Evolutionary conservation across 2,113 vertebrate species (phyloP), one percentile per base, ranked within the genome.

Genomic region (Ptilorrhoa leucosticta): DNA sequence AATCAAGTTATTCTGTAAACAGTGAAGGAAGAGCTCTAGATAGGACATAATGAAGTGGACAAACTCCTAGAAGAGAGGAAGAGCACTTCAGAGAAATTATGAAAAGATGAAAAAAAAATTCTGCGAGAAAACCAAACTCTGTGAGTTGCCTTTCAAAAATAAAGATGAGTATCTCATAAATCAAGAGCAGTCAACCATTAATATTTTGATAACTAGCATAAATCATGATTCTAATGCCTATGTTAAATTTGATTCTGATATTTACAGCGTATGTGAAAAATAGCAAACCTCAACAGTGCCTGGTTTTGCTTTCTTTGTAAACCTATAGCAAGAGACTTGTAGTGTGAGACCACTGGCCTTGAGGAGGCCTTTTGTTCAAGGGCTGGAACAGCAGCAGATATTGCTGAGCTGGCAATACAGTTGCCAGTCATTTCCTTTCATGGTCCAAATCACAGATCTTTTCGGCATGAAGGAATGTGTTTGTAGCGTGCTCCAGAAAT

Each of bases 21-120:
- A 97, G 84, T 96, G 90, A n/a, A 86, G 31, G 81, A 97, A 80
- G 91, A 97, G 4, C 21, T 95, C 30, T 45, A 92, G 33, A 22
- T 58, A 13, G 51, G 26, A 65, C 15, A 65, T 31, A 42, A 60
- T n/a, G 61, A 96, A 83, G 65, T 96, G 5, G 53, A 78, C 7
- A 76, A 82, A 39, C 18, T 48, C 50, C 45, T 91, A 70, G 57
- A 65, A 42, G 76, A 35, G 66, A 94, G 33, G 35, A 93, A 71
- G 47, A 82, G 2, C 39, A 45, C 53, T 95, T 94, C 27, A 91
- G 35, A 56, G 63, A 97, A 95, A 69, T 85, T 66, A 95, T 94
- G 82, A 96, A 94, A 83, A 96, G 28, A 82, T 72, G 83, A 90
- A 48, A 90, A 68, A 93, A 96, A 96, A 94, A 39, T 28, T 97